A percentile compares a stretch with the other conserved stretches of the same genome.
phyloP scores from a whole-genome alignment of 2,113 vertebrate species.

The Thermophis baileyi region DNA sequence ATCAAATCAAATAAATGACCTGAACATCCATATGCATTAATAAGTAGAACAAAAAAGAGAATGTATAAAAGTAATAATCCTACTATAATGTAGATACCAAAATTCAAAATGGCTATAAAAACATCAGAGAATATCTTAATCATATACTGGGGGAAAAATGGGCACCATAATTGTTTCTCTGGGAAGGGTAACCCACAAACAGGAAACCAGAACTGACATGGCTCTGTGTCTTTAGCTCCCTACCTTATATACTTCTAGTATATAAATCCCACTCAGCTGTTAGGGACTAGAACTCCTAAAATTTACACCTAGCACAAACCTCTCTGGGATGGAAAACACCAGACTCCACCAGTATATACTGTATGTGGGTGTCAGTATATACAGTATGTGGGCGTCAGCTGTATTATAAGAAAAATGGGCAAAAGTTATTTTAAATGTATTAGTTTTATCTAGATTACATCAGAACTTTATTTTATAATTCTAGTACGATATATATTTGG shows the following conservation, averaged over 20 bases:
- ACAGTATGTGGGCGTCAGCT: slow-evolving; percentile 8
- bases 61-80: neutral
- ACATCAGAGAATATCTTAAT: neutral
- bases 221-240: neutral
- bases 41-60: neutral
- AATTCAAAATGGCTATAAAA: neutral
- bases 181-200: neutral
- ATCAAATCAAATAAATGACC: neutral
- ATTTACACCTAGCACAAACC: neutral
- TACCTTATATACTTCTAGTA: neutral
- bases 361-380: slow-evolving; percentile 4
- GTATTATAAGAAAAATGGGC: neutral
- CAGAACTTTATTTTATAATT: neutral
- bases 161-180: neutral
- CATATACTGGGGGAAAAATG: neutral
- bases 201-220: neutral
- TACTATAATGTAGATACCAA: neutral
- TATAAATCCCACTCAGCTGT: neutral
- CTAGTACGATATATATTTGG: neutral
- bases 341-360: neutral
- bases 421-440: neutral
- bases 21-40: neutral
- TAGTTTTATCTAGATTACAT: neutral
- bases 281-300: neutral
- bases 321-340: neutral